Base-by-base conservation (phyloP, 2,113 vertebrate species). In the Blennius ocellaris region DNA sequence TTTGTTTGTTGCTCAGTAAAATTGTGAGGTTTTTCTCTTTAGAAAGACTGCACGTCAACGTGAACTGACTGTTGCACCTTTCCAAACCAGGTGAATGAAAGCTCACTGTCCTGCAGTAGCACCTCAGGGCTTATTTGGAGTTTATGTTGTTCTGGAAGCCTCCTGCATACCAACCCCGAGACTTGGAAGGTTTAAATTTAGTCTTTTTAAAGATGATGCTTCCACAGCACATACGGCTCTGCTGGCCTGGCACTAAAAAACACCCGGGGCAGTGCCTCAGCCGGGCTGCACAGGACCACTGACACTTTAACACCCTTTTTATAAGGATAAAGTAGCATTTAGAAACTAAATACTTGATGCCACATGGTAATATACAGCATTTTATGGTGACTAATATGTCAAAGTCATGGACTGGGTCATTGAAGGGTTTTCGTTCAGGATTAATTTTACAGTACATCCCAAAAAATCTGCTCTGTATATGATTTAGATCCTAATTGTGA, bases 101-200 rank as follows among this genome's bases (percentile, higher is more conserved):
- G 21, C 57, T 54, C 17, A 6, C 73, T 39, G 21, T 41, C 43
- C 40, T 7, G 36, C 57, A 62, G 83, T 59, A 67, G 85, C 83
- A 66, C 65, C 56, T 78, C 73, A 3, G 61, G 78, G 87, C 90
- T 92, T 92, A 92, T 94, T 93, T 94, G 92, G 93, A 90, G 81
- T 90, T 92, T 88, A 87, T 90, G 87, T 92, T 92, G 90, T 89
- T 92, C 90, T 93, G 83, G 89, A 90, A 90, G 88, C 79, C 88
- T 53, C 78, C 74, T 84, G 82, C 92, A 90, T 93, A 88, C 93
- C 84, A 88, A 76, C 81, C 66, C 79, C 1, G 69, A 54, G 78
- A 86, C 80, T 92, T 76, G 84, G 52, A 78, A 78, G 87, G 92
- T 87, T 92, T 93, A 94, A 93, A 93, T 93, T 94, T 94, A 94